Conservation (phyloP, 2,888 invertebrate genomes). For the Microctonus hyperodae region DNA sequence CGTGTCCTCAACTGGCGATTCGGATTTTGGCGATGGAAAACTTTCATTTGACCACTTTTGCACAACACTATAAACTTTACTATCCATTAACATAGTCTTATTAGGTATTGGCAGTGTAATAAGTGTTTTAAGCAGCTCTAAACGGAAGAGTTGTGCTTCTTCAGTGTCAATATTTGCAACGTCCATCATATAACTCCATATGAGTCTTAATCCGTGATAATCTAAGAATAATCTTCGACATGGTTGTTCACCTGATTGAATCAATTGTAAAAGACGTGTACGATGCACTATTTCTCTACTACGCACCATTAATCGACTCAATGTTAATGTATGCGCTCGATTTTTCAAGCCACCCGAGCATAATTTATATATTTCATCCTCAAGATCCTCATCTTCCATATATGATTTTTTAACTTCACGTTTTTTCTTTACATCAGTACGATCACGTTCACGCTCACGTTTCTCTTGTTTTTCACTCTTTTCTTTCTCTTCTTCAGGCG, state of each 20-base stretch:
- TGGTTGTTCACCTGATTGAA: slow-evolving; percentile 81
- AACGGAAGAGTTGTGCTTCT: slow-evolving; percentile 57
- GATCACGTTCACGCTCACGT: slow-evolving; percentile 47
- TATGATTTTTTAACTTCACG: slow-evolving; percentile 61
- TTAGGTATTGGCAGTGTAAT: slow-evolving; percentile 90
- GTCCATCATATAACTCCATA: slow-evolving; percentile 94
- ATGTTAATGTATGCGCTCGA: slow-evolving; percentile 85
- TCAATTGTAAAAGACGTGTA: slow-evolving; percentile 76
- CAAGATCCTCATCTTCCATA: slow-evolving; percentile 72
- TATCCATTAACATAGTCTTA: slow-evolving; percentile 91
- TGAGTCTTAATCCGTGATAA: slow-evolving; percentile 88
- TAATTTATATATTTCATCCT: slow-evolving; percentile 87
- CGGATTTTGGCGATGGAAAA: slow-evolving; percentile 50
- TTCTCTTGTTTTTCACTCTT: slow-evolving; percentile 67
- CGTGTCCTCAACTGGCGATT: slow-evolving; percentile 58
- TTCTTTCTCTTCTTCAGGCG: slow-evolving; percentile 77
- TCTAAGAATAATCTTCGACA: slow-evolving; percentile 88
- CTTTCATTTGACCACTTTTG: slow-evolving; percentile 78
- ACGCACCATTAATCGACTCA: slow-evolving; percentile 91
- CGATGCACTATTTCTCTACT: slow-evolving; percentile 84
- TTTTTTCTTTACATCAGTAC: slow-evolving; percentile 51
- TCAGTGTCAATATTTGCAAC: slow-evolving; percentile 67
- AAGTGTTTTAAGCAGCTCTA: slow-evolving; percentile 79
- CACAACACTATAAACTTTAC: slow-evolving; percentile 84
- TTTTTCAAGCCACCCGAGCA: slow-evolving; percentile 83